Conservation (phyloP, 2,113 vertebrate genomes). For the Micromys minutus region DNA sequence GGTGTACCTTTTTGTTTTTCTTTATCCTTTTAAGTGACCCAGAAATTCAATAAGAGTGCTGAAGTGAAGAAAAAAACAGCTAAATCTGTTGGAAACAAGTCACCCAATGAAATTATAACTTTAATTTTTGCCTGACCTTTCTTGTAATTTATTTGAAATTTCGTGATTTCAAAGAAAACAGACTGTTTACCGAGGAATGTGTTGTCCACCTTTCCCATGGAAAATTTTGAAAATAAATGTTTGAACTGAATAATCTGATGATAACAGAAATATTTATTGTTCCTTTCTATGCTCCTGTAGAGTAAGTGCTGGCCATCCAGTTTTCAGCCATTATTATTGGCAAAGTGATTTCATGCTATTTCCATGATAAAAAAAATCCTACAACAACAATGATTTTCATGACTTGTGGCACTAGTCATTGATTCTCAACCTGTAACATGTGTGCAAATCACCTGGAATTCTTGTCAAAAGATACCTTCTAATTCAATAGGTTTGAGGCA, state of each 20-base stretch:
- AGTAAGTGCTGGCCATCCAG: neutral
- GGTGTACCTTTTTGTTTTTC: neutral
- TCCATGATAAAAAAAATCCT: neutral
- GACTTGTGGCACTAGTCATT: neutral
- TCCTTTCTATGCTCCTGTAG: neutral
- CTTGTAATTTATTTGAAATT: constrained; percentile 73
- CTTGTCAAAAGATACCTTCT: neutral
- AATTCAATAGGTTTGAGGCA: neutral
- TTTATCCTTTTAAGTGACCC: constrained; percentile 69
- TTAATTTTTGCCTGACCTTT: constrained; percentile 83
- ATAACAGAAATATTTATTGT: neutral
- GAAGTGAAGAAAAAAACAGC: constrained; percentile 76
- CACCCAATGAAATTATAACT: constrained; percentile 75
- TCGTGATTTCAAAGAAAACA: constrained; percentile 62
- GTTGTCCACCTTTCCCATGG: neutral
- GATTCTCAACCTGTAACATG: neutral
- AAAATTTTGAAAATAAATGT: neutral
- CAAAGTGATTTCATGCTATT: neutral
- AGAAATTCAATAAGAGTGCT: constrained; percentile 80
- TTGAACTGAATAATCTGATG: neutral
- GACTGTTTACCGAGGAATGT: neutral
- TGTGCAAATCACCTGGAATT: neutral
- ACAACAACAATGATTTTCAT: neutral
- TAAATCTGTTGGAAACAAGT: constrained; percentile 64
- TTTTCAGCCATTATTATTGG: neutral